These are phyloP conservation scores for Galerucella calmariensis DNA, from an alignment of 2,888 invertebrate genomes.

Conservation along the genomic window DNA sequence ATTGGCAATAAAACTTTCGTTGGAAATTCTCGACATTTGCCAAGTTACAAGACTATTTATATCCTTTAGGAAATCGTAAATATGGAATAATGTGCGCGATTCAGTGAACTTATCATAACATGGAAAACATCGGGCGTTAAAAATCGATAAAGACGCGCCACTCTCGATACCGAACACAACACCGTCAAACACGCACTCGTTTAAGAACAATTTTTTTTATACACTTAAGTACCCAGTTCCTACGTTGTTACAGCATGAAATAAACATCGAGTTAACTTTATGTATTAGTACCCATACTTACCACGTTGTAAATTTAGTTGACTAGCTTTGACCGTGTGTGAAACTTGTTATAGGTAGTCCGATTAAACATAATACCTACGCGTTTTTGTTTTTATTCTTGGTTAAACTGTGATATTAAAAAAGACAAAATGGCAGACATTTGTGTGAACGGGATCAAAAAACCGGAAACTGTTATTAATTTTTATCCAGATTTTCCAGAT, in stretches of 20 bases:
- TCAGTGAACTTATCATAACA: constrained; percentile 14
- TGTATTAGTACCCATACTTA: neutral
- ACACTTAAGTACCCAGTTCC: constrained; percentile 11
- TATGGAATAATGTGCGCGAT: constrained; percentile 13
- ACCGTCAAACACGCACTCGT: constrained; percentile 29
- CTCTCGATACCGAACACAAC: constrained; percentile 21
- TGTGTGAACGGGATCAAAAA: constrained; percentile 54
- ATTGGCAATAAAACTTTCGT: neutral
- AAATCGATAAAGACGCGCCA: constrained; percentile 32
- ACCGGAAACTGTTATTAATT: constrained; percentile 51
- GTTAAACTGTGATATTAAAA: constrained; percentile 32
- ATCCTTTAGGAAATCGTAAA: constrained; percentile 5
- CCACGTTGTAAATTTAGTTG: constrained; percentile 16
- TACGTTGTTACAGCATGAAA: constrained; percentile 28
- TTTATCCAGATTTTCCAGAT: constrained; percentile 55
- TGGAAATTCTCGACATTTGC: neutral
- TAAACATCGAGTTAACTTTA: constrained; percentile 11
- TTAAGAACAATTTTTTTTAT: constrained; percentile 20
- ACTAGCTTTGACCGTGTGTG: constrained; percentile 28
- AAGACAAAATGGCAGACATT: constrained; percentile 47
- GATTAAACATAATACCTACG: constrained; percentile 13
- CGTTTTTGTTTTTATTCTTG: constrained; percentile 28
- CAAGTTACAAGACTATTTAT: constrained; percentile 2
- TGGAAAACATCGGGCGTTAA: constrained; percentile 29
- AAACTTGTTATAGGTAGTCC: constrained; percentile 2